Evolutionary conservation across 2,888 invertebrate genomes (phyloP).

Genomic region (Hoplodrina blanda): DNA sequence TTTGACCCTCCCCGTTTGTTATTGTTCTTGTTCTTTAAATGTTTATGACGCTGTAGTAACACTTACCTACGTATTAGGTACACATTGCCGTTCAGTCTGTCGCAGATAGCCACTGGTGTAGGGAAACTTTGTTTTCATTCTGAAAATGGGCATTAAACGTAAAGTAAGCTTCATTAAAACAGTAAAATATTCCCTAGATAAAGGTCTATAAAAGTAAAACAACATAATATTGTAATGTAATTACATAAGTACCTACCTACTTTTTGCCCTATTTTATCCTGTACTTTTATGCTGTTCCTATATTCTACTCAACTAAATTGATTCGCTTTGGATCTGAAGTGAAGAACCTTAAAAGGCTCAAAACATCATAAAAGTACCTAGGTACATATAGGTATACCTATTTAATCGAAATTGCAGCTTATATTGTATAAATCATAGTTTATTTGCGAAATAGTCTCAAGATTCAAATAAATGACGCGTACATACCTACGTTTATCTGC

Average conservation of each 20-base stretch:
- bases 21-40: conserved; percentile 15
- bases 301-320: no score
- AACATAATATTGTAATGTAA: no score
- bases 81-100: background rate
- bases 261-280: no score
- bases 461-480: background rate
- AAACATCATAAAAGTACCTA: no score
- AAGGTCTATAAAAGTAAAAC: no score
- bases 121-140: background rate
- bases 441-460: background rate
- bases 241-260: no score
- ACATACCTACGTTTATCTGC: background rate
- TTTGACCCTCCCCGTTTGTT: conserved; percentile 3
- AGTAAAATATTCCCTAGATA: background rate
- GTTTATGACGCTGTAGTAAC: conserved; percentile 11
- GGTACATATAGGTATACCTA: no score
- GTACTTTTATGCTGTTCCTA: no score
- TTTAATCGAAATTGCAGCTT: no score
- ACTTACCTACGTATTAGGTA: background rate
- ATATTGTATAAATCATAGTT: no score
- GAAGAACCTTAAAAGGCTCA: no score
- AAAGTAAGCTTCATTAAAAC: background rate
- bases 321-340: no score
- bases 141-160: background rate
- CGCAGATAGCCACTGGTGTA: background rate